Percentiles rank a stretch among this genome's conserved stretches.
These are phyloP conservation scores for Atopsyche davidsoni DNA, from an alignment of 1,140 invertebrate genomes.

Conservation along the genomic window DNA sequence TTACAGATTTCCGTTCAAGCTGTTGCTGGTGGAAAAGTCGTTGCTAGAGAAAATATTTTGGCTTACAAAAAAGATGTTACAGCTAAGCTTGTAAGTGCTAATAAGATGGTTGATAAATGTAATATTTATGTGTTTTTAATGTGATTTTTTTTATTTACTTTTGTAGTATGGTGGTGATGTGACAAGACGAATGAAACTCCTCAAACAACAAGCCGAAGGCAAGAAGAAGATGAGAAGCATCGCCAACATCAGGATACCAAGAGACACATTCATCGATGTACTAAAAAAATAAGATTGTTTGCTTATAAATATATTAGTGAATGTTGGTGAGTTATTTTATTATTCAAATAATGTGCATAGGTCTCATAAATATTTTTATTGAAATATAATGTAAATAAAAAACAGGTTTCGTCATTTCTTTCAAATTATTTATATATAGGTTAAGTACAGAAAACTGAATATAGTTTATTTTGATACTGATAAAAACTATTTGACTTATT, in stretches of 20 bases:
- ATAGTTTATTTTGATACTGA: too few species aligned
- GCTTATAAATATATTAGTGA: not conserved
- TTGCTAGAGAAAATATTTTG: conserved; percentile 83
- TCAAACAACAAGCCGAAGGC: conserved; percentile 85
- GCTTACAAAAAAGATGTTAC: conserved; percentile 88
- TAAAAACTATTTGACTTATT: too few species aligned
- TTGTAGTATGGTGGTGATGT: conserved; percentile 89
- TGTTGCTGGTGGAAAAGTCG: conserved; percentile 68
- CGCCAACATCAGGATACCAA: conserved; percentile 84
- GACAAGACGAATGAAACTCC: conserved; percentile 81
- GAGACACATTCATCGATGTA: conserved; percentile 92
- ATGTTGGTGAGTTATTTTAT: too few species aligned
- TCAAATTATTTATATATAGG: too few species aligned
- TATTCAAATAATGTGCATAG: too few species aligned
- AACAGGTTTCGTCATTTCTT: too few species aligned
- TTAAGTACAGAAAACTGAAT: too few species aligned
- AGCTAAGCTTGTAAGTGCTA: conserved; percentile 74
- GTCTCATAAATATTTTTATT: too few species aligned
- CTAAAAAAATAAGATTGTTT: conserved; percentile 63
- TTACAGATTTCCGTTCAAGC: conserved; percentile 81
- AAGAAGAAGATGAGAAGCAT: conserved; percentile 89
- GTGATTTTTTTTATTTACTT: conserved; percentile 29
- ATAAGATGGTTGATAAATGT: conserved; percentile 8
- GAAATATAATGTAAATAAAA: too few species aligned
- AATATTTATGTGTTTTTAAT: conserved; percentile 22